phyloP scores from a whole-genome alignment of 2,888 invertebrate genomes.

The Pharmacophagus antenor region DNA sequence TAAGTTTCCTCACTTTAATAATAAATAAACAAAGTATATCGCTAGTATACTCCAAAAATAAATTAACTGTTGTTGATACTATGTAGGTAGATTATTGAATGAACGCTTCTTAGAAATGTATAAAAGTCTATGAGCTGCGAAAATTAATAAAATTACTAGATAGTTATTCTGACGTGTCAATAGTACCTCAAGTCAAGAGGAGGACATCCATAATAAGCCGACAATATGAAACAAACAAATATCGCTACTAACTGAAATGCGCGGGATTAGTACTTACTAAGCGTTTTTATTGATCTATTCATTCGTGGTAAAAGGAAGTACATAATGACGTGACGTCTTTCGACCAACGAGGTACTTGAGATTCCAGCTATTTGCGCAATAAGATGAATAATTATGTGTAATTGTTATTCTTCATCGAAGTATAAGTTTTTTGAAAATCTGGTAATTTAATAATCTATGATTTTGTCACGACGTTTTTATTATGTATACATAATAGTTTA shows the following conservation, averaged over 20 bases:
- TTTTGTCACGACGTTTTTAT: too few species aligned
- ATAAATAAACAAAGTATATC: too few species aligned
- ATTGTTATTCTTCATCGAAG: too few species aligned
- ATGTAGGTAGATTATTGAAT: too few species aligned
- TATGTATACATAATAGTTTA: too few species aligned
- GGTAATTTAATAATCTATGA: too few species aligned
- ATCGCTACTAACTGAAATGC: slow-evolving; percentile 1
- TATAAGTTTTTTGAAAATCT: too few species aligned
- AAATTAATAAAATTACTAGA: not conserved
- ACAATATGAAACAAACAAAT: not conserved
- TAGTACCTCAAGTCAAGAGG: not conserved
- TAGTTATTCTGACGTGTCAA: not conserved
- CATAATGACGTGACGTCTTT: slow-evolving; percentile 10
- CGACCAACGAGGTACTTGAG: not conserved
- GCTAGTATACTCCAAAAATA: too few species aligned
- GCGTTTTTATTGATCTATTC: slow-evolving; percentile 21
- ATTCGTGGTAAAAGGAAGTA: slow-evolving; percentile 23
- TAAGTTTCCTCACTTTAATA: too few species aligned
- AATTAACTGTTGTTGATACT: too few species aligned
- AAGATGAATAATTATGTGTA: not conserved
- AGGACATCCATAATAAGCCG: not conserved
- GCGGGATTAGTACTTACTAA: slow-evolving; percentile 1
- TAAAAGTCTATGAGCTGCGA: too few species aligned
- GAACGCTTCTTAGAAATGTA: too few species aligned
- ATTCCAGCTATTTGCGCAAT: slow-evolving; percentile 12